A percentile compares a stretch with the other conserved stretches of the same genome.
Evolutionary conservation across 2,888 invertebrate species (phyloP).

Genomic region (Latheticus oryzae): DNA sequence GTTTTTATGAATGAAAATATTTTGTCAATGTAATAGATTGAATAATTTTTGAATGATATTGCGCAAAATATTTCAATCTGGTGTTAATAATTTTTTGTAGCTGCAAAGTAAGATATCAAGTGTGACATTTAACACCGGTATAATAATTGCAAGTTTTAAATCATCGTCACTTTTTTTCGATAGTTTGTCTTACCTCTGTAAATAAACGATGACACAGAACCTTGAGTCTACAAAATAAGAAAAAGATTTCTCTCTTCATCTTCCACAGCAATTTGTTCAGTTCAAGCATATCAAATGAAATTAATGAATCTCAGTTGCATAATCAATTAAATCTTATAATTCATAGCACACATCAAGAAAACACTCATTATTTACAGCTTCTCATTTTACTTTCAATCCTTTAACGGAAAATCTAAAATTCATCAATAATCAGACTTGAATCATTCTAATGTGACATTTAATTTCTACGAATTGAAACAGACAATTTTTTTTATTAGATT

Average conservation of each 20-base stretch:
- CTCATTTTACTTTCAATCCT: constrained; percentile 30
- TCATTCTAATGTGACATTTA: no score
- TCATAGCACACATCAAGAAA: constrained; percentile 20
- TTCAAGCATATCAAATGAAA: constrained; percentile 23
- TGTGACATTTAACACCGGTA: no score
- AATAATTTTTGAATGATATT: no score
- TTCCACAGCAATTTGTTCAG: constrained; percentile 20
- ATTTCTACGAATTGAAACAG: constrained; percentile 20
- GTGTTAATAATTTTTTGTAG: no score
- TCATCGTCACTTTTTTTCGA: constrained; percentile 1
- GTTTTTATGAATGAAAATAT: constrained; percentile 39
- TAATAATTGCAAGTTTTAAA: no score
- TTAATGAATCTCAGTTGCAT: constrained; percentile 22
- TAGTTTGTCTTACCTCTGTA: not conserved
- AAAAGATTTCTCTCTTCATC: constrained; percentile 11
- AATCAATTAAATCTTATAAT: constrained; percentile 27
- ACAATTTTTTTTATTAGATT: constrained; percentile 20
- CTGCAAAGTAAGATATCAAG: no score
- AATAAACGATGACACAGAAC: not conserved
- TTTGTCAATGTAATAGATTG: constrained; percentile 9
- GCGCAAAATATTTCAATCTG: no score
- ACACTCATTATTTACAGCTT: constrained; percentile 23
- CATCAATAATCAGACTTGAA: no score
- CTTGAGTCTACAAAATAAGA: constrained; percentile 17
- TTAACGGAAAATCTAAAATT: constrained; percentile 19